Percentiles rank a stretch among this genome's conserved stretches.
Conservation (phyloP, 2,113 vertebrate species). For the Anolis sagrei region DNA sequence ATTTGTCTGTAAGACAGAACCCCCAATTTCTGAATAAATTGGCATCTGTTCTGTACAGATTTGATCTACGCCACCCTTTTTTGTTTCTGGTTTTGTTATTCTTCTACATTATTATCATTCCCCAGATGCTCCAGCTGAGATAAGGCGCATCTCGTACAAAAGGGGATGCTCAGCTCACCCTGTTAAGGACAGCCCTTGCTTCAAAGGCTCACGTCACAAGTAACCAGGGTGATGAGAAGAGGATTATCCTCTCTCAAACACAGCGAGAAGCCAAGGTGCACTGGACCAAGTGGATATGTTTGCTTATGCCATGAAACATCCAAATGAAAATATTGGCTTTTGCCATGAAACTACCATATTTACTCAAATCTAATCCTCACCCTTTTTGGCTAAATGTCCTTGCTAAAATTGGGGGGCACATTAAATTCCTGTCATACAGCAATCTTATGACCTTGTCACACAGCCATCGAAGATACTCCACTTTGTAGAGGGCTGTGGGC, state of each 20-base stretch:
- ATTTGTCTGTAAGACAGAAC: neutral
- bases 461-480: too few species aligned
- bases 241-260: neutral
- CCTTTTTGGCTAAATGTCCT: too few species aligned
- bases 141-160: constrained; percentile 5
- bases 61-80: neutral
- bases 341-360: too few species aligned
- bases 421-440: too few species aligned
- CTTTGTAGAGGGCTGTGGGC: too few species aligned
- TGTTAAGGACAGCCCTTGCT: constrained; percentile 10
- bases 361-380: too few species aligned
- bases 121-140: constrained; percentile 22
- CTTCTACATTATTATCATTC: neutral
- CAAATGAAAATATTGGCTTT: too few species aligned
- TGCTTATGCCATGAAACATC: neutral
- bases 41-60: neutral
- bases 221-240: constrained; percentile 3
- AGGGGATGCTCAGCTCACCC: neutral
- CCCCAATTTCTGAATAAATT: neutral
- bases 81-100: constrained; percentile 8
- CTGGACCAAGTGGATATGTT: neutral
- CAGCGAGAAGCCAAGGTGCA: neutral
- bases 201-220: constrained; percentile 17
- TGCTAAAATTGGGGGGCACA: too few species aligned
- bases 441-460: too few species aligned